A percentile compares a stretch with the other conserved stretches of the same genome.
phyloP scores from a whole-genome alignment of 2,113 vertebrate genomes.

The Lepus timidus region DNA sequence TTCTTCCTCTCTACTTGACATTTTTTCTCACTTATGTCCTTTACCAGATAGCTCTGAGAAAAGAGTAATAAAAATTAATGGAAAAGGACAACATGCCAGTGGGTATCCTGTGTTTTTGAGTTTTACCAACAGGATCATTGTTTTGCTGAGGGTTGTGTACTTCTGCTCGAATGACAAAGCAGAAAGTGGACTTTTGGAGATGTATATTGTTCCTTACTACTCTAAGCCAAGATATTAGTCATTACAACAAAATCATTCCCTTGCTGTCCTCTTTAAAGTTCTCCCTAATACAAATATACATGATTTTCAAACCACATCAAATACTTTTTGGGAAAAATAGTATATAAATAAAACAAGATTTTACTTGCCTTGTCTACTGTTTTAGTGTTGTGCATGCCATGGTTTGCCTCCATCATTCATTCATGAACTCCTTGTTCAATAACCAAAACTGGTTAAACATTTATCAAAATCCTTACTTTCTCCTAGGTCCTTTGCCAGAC shows the following conservation, averaged over 20 bases:
- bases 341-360: neutral
- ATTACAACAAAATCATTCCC: slow-evolving; percentile 21
- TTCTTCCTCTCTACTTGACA: slow-evolving; percentile 59
- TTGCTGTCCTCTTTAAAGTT: slow-evolving; percentile 32
- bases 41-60: slow-evolving; percentile 56
- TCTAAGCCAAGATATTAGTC: slow-evolving; percentile 35
- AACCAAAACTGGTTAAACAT: neutral
- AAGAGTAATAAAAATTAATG: slow-evolving; percentile 66
- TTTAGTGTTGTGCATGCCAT: neutral
- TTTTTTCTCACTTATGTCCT: slow-evolving; percentile 70
- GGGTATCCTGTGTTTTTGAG: slow-evolving; percentile 31
- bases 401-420: slow-evolving; percentile 13
- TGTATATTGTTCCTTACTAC: slow-evolving; percentile 43
- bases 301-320: slow-evolving; percentile 43
- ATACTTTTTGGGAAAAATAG: neutral
- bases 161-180: slow-evolving; percentile 56
- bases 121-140: neutral
- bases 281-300: slow-evolving; percentile 8
- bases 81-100: slow-evolving; percentile 23
- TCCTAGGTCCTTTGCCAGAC: neutral
- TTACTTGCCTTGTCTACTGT: neutral
- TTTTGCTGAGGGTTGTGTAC: slow-evolving; percentile 36
- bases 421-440: slow-evolving; percentile 9
- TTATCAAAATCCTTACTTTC: neutral
- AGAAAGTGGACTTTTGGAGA: slow-evolving; percentile 40